Percentiles rank a stretch among this genome's conserved stretches.
phyloP scores from a whole-genome alignment of 2,888 invertebrate species.

The Ernsta delagoae region DNA sequence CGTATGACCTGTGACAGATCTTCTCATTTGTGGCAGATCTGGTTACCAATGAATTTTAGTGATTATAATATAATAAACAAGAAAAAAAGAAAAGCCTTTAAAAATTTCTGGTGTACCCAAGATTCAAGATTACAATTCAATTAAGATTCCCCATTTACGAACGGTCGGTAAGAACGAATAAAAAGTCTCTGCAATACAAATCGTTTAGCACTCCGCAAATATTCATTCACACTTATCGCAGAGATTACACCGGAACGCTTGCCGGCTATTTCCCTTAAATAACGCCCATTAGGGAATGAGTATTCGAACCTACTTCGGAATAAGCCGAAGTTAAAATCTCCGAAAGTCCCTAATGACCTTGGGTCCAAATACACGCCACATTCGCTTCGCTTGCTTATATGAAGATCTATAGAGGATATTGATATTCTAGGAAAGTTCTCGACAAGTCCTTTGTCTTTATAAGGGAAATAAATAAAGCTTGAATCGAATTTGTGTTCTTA shows the following conservation, averaged over 20 bases:
- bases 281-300: conserved; percentile 31
- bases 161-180: not conserved
- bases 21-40: no score
- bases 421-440: no score
- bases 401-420: not conserved
- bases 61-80: no score
- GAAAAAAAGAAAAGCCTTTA: no score
- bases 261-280: conserved; percentile 22
- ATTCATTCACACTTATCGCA: conserved; percentile 19
- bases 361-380: conserved; percentile 1
- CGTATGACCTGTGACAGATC: no score
- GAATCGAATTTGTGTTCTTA: not conserved
- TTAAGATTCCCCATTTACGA: not conserved
- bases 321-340: conserved; percentile 13
- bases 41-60: no score
- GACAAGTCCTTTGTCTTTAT: not conserved
- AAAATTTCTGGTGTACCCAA: no score
- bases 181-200: conserved; percentile 21
- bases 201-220: conserved; percentile 13
- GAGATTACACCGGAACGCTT: conserved; percentile 20
- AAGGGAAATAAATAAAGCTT: not conserved
- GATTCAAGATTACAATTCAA: no score
- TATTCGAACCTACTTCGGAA: conserved; percentile 7
- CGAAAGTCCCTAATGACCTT: conserved; percentile 1
- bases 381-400: not conserved